A percentile compares a stretch with the other conserved stretches of the same genome.
Conservation (phyloP, 2,113 vertebrate species). For the Macrotus californicus region DNA sequence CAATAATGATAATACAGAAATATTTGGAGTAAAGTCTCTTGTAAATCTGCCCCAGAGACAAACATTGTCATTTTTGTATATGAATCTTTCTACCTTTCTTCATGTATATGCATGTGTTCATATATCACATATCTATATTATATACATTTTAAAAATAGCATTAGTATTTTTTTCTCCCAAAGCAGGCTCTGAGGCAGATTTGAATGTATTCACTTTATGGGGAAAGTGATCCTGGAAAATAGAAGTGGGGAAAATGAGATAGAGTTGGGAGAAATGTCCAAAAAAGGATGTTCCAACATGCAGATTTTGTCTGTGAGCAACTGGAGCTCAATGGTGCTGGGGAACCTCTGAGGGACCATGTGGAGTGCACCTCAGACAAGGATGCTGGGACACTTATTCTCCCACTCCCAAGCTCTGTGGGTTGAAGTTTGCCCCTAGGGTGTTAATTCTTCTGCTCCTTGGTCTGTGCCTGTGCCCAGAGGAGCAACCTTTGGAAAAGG, state of each 20-base stretch:
- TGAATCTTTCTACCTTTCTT: not conserved
- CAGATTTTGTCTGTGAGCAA: not conserved
- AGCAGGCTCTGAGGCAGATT: not conserved
- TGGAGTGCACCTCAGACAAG: not conserved
- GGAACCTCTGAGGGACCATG: not conserved
- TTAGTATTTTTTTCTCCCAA: not conserved
- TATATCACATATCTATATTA: not conserved
- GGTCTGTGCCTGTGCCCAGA: not conserved
- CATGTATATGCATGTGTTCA: not conserved
- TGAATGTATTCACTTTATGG: not conserved
- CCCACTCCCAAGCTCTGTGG: accelerated
- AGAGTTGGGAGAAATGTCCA: not conserved
- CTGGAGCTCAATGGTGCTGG: not conserved
- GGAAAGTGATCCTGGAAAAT: not conserved
- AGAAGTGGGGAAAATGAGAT: not conserved
- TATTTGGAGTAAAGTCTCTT: not conserved
- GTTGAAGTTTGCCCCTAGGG: not conserved
- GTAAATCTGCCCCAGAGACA: not conserved
- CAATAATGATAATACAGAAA: not conserved
- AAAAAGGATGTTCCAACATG: not conserved
- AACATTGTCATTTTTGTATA: not conserved
- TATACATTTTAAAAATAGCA: not conserved
- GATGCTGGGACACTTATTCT: not conserved
- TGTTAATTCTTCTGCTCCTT: not conserved
- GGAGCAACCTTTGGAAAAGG: not conserved